These are phyloP conservation scores for Diplodus puntazzo DNA, from an alignment of 2,797 vertebrate species.

Conservation along the genomic window DNA sequence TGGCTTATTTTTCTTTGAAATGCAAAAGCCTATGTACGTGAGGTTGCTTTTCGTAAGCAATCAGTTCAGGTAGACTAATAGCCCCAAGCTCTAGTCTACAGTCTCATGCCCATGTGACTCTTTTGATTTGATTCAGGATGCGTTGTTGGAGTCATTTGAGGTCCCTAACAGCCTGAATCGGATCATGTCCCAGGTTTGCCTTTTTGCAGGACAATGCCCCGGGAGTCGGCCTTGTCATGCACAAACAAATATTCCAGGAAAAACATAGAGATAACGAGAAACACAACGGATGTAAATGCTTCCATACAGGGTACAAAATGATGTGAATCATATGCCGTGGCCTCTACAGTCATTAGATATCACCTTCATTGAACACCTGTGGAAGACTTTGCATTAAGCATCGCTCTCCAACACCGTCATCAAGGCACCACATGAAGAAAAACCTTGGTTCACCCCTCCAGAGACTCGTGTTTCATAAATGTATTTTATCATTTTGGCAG, in stretches of 20 bases:
- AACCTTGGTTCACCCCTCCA: slow-evolving; percentile 23
- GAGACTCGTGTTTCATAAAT: slow-evolving; percentile 28
- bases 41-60: slow-evolving; percentile 45
- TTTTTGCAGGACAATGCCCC: slow-evolving; percentile 56
- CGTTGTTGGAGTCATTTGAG: slow-evolving; percentile 75
- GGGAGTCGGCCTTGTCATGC: slow-evolving; percentile 33
- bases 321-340: neutral
- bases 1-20: slow-evolving; percentile 25
- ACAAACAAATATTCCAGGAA: slow-evolving; percentile 55
- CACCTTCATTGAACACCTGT: neutral
- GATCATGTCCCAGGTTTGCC: slow-evolving; percentile 65
- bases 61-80: slow-evolving; percentile 73
- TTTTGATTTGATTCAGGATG: slow-evolving; percentile 78
- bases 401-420: neutral
- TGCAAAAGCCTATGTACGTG: slow-evolving; percentile 37
- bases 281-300: slow-evolving; percentile 21
- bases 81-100: slow-evolving; percentile 64
- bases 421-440: slow-evolving; percentile 24
- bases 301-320: neutral
- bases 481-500: slow-evolving; percentile 59
- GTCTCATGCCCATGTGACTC: slow-evolving; percentile 67
- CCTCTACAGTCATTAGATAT: slow-evolving; percentile 26
- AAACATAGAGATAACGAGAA: neutral
- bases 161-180: slow-evolving; percentile 74
- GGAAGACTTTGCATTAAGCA: slow-evolving; percentile 6